phyloP scores from a whole-genome alignment of 2,113 vertebrate genomes.

The Pavo muticus region DNA sequence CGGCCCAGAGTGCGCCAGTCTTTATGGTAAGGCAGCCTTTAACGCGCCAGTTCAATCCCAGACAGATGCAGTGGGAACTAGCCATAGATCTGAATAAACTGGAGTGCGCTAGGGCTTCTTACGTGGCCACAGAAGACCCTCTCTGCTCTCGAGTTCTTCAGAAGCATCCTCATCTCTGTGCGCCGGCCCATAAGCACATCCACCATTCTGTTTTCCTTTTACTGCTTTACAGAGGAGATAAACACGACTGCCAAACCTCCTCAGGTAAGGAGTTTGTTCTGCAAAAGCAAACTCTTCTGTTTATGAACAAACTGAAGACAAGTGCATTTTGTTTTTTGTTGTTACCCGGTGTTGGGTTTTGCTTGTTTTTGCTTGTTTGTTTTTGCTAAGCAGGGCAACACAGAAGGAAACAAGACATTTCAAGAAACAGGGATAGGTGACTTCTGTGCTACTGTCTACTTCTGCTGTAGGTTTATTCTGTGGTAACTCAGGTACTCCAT shows the following conservation, averaged over 20 bases:
- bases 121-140: too few species aligned
- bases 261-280: background rate
- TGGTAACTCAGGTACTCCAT: background rate
- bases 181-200: too few species aligned
- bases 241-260: accelerated
- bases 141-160: too few species aligned
- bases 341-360: background rate
- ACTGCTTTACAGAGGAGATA: background rate
- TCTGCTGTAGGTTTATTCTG: background rate
- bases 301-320: background rate
- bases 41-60: too few species aligned
- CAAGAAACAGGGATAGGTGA: background rate
- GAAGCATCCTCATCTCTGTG: too few species aligned
- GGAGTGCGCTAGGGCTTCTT: too few species aligned
- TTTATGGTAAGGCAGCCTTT: accelerated
- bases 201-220: background rate
- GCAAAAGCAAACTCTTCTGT: background rate
- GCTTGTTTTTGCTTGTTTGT: background rate
- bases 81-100: accelerated
- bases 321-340: background rate
- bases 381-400: background rate
- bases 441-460: background rate
- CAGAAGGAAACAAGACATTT: background rate
- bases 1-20: too few species aligned
- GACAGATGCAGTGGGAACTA: accelerated